phyloP scores from a whole-genome alignment of 1,140 invertebrate genomes.

The Reticulitermes speratus region DNA sequence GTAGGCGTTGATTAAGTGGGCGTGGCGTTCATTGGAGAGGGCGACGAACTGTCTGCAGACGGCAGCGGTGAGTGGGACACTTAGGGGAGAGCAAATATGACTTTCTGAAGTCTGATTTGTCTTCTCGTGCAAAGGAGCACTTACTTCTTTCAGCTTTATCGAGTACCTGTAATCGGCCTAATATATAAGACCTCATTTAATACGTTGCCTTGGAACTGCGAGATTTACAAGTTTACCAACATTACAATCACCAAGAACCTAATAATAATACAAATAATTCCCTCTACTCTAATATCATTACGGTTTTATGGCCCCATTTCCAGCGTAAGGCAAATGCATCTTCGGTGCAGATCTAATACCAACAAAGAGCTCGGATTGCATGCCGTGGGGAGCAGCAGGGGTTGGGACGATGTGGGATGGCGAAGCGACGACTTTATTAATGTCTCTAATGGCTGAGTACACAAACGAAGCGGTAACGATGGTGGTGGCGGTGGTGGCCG shows the following conservation, averaged over 20 bases:
- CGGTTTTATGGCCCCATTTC: constrained; percentile 3
- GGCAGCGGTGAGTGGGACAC: too few species aligned
- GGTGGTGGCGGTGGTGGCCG: neutral
- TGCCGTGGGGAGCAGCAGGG: neutral
- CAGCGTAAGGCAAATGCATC: neutral
- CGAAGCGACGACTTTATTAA: neutral
- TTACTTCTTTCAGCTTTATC: too few species aligned
- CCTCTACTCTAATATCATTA: constrained; percentile 5
- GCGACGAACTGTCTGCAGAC: too few species aligned
- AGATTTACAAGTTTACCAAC: neutral
- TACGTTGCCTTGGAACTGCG: neutral
- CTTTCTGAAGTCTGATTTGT: too few species aligned
- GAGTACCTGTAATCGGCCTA: too few species aligned
- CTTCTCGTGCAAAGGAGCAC: too few species aligned
- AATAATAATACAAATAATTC: neutral
- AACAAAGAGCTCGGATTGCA: neutral
- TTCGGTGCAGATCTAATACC: neutral
- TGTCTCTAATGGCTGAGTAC: constrained; percentile 17
- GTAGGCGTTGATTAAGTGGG: too few species aligned
- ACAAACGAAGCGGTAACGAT: neutral
- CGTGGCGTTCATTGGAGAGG: too few species aligned
- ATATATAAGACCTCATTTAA: too few species aligned
- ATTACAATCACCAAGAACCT: neutral
- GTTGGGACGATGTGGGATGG: neutral
- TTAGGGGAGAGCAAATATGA: too few species aligned